A percentile compares a stretch with the other conserved stretches of the same genome.
Conservation (phyloP, 2,888 invertebrate genomes). For the Epicampocera succincta region DNA sequence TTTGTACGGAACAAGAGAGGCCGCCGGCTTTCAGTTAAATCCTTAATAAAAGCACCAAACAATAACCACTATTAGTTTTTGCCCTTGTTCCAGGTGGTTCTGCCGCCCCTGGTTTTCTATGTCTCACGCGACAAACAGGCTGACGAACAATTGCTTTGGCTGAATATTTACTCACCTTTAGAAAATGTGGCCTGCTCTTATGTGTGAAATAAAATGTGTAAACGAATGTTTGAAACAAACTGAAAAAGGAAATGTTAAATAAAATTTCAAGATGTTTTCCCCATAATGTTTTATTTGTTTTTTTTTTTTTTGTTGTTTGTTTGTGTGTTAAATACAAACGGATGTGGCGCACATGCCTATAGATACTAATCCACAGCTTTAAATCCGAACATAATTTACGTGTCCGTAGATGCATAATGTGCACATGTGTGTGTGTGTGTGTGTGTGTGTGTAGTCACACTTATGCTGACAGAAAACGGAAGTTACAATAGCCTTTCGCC, state of each 20-base stretch:
- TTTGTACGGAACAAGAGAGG: no score
- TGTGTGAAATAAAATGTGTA: conserved; percentile 18
- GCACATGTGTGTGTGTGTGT: no score
- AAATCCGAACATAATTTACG: not conserved
- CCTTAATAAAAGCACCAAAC: no score
- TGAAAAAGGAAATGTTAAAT: conserved; percentile 48
- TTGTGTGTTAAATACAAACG: not conserved
- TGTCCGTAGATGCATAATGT: not conserved
- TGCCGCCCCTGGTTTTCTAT: no score
- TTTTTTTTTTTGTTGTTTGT: not conserved
- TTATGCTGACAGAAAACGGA: conserved; percentile 68
- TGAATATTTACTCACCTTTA: no score
- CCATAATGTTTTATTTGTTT: not conserved
- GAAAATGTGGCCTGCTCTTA: no score
- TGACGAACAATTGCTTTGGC: no score
- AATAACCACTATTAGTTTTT: no score
- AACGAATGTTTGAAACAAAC: conserved; percentile 28
- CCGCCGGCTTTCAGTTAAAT: no score
- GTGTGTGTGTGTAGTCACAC: conserved; percentile 43
- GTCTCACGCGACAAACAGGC: no score
- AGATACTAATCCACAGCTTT: not conserved
- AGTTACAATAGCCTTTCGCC: conserved; percentile 51
- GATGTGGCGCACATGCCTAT: not conserved
- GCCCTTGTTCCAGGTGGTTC: no score
- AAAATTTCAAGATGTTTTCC: conserved; percentile 32